Evolutionary conservation across 2,797 vertebrate species (phyloP), one percentile per base, ranked within the genome.

Genomic region (Picus viridis): DNA sequence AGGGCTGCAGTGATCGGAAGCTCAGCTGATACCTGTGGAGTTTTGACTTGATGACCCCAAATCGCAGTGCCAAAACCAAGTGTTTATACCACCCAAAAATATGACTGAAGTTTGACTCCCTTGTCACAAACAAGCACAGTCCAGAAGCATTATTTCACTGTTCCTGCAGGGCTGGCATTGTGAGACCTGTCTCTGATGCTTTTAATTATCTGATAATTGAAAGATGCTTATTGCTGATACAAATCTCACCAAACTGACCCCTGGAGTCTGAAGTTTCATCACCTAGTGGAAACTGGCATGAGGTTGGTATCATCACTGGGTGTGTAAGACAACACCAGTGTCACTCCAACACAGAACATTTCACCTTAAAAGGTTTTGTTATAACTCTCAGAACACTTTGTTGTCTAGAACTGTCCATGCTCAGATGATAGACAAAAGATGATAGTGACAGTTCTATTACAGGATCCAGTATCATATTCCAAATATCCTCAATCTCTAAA

Each of bases 1-100:
- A 88, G 70, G 94, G 70, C 39, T 57, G 76, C 81, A 76, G 51
- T 8, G 82, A 88, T 62, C 49, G 62, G 91, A 73, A 88, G 71
- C 72, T 86, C 71, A 73, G 58, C 70, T 74, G 62, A 5, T 86
- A 79, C 20, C 67, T 82, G 77, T n/a, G 11, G 27, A 43, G 45
- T 43, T 89, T 58, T 86, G 49, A 82, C 68, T 69, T 1, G 9
- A 62, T 16, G 81, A 11, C 13, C 47, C 45, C 39, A 67, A 67
- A 49, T 26, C 10, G 8, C 34, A 83, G 58, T 0, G 0, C 65
- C 27, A 16, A 39, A 83, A 18, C 12, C 8, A 26, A 71, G 36
- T 15, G 36, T 47, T 47, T 10, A 47, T 47, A 22, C 11, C 51
- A 58, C 47, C 10, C 32, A 13, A 43, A 87, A 39, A 17, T 6